phyloP scores from a whole-genome alignment of 2,113 vertebrate species.

The Chlorocebus sabaeus region DNA sequence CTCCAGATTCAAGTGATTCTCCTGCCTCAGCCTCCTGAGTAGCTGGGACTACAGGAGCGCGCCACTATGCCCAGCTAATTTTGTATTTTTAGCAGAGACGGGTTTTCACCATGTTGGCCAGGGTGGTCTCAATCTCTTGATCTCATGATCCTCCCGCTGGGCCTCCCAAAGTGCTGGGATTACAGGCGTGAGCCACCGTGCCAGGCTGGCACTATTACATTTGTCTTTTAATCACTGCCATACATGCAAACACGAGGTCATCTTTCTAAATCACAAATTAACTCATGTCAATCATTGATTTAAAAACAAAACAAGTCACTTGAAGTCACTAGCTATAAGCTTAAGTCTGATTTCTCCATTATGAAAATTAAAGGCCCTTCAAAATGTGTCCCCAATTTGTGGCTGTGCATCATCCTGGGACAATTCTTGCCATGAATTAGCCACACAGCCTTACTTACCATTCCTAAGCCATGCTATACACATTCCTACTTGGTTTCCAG shows the following conservation, averaged over 20 bases:
- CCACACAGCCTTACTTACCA: not conserved
- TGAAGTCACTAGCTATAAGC: not conserved
- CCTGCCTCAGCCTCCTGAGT: too few relatives aligned
- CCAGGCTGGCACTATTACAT: too few relatives aligned
- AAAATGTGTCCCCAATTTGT: not conserved
- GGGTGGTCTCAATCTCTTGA: too few relatives aligned
- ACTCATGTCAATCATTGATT: not conserved
- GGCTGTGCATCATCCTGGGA: not conserved
- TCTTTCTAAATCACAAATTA: not conserved
- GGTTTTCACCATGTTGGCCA: too few relatives aligned
- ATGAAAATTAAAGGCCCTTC: not conserved
- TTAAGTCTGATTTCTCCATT: not conserved
- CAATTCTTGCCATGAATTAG: not conserved
- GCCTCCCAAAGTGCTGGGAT: too few relatives aligned
- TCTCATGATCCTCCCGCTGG: too few relatives aligned
- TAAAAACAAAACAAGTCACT: not conserved
- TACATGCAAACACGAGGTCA: not conserved
- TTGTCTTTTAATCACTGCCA: not conserved
- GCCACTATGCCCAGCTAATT: too few relatives aligned
- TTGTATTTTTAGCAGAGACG: too few relatives aligned
- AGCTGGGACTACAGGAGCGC: too few relatives aligned
- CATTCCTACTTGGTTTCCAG: not conserved
- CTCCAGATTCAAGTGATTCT: too few relatives aligned
- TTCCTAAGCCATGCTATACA: not conserved
- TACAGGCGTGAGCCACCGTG: too few relatives aligned